phyloP scores from a whole-genome alignment of 2,797 vertebrate species.

The Malurus leucopterus region DNA sequence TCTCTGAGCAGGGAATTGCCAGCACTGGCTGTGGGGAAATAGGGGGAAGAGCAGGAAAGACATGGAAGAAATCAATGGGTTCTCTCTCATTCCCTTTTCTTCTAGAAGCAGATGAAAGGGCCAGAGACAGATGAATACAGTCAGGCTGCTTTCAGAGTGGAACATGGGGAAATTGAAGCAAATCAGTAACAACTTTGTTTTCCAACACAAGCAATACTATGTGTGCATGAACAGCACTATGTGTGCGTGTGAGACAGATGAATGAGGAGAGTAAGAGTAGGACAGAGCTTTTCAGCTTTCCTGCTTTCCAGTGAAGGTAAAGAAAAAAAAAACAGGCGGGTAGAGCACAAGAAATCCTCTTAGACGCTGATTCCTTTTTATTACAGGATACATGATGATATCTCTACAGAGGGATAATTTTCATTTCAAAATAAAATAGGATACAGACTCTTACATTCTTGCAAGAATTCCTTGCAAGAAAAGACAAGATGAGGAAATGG shows the following conservation, averaged over 20 bases:
- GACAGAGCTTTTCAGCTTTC: neutral
- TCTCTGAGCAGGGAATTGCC: neutral
- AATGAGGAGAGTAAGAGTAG: neutral
- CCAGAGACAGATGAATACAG: neutral
- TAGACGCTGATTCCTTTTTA: neutral
- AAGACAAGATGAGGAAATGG: neutral
- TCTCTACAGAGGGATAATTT: neutral
- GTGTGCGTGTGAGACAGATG: neutral
- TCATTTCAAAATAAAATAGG: neutral
- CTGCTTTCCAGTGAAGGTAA: neutral
- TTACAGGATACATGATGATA: neutral
- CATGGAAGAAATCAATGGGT: neutral
- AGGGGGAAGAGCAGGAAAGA: neutral
- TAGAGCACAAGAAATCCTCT: neutral
- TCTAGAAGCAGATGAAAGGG: neutral
- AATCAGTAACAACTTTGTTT: neutral
- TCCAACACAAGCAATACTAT: neutral
- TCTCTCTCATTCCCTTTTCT: neutral
- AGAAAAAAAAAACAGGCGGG: neutral
- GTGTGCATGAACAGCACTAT: neutral
- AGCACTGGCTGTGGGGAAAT: neutral
- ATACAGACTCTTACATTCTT: neutral
- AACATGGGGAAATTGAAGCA: neutral
- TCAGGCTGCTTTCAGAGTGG: neutral
- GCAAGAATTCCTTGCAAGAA: neutral